A percentile compares a stretch with the other conserved stretches of the same genome.
Evolutionary conservation across 1,140 invertebrate species (phyloP).

Genomic region (Lutraria rhynchaena): DNA sequence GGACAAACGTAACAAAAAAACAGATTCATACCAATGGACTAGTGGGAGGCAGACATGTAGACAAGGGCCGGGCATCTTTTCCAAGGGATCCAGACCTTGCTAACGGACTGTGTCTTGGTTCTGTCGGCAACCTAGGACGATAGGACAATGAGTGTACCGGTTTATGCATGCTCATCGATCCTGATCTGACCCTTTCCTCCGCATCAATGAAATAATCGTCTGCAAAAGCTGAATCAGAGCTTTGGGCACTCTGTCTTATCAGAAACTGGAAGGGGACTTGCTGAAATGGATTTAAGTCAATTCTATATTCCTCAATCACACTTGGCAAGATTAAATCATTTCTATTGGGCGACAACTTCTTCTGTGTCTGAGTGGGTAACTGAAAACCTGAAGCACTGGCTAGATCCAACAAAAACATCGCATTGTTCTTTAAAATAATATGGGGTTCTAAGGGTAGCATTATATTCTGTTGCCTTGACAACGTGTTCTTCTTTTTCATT

Average conservation of each 20-base stretch:
- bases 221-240: conserved; percentile 80
- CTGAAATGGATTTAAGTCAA: conserved; percentile 79
- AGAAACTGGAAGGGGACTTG: conserved; percentile 78
- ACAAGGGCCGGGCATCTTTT: conserved; percentile 73
- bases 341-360: conserved; percentile 80
- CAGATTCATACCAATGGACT: conserved; percentile 58
- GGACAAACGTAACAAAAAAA: too few relatives aligned
- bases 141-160: conserved; percentile 57
- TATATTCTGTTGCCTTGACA: conserved; percentile 73
- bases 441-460: conserved; percentile 86
- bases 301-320: conserved; percentile 75
- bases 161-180: conserved; percentile 72
- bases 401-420: conserved; percentile 95
- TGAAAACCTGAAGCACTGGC: conserved; percentile 86
- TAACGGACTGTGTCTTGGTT: conserved; percentile 77
- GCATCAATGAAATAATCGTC: conserved; percentile 80
- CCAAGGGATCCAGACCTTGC: conserved; percentile 78
- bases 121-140: conserved; percentile 76
- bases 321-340: conserved; percentile 82
- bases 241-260: conserved; percentile 75
- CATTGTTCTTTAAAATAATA: conserved; percentile 94
- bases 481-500: conserved; percentile 78
- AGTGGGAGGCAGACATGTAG: conserved; percentile 70
- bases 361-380: conserved; percentile 73
- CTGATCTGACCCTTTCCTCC: conserved; percentile 77